Evolutionary conservation across 2,113 vertebrate species (phyloP).

Genomic region (Cervus canadensis): DNA sequence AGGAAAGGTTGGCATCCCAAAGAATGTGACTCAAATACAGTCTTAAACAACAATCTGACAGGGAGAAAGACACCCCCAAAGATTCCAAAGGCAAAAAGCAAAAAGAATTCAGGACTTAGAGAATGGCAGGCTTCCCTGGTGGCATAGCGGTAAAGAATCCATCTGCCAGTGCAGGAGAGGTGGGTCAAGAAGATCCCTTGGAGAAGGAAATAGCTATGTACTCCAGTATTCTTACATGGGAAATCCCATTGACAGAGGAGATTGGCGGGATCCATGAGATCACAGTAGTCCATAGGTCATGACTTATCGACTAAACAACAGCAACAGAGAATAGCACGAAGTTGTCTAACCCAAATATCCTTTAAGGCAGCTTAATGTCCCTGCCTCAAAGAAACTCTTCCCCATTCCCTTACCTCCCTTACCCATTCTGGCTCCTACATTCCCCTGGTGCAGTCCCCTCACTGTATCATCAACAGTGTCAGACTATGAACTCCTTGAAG

Average conservation of each 20-base stretch:
- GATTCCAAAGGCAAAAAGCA: constrained; percentile 13
- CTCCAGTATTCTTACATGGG: not conserved
- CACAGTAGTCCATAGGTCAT: not conserved
- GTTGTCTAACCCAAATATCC: not conserved
- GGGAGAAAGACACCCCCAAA: not conserved
- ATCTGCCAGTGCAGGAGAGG: not conserved
- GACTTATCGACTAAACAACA: not conserved
- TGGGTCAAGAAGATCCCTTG: not conserved
- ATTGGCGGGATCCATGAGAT: not conserved
- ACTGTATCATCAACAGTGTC: not conserved
- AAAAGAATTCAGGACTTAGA: not conserved
- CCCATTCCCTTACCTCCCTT: not conserved
- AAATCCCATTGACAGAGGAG: not conserved
- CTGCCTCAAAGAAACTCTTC: not conserved
- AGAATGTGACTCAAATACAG: constrained; percentile 5
- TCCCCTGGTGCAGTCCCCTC: not conserved
- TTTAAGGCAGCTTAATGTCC: not conserved
- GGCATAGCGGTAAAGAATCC: not conserved
- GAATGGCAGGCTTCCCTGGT: not conserved
- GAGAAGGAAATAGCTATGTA: not conserved
- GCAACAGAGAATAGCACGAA: not conserved
- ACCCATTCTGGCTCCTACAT: not conserved
- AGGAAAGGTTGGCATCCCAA: not conserved
- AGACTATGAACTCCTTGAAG: not conserved
- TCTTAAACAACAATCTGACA: not conserved